Conservation (phyloP, 2,113 vertebrate genomes). For the Pseudois nayaur region DNA sequence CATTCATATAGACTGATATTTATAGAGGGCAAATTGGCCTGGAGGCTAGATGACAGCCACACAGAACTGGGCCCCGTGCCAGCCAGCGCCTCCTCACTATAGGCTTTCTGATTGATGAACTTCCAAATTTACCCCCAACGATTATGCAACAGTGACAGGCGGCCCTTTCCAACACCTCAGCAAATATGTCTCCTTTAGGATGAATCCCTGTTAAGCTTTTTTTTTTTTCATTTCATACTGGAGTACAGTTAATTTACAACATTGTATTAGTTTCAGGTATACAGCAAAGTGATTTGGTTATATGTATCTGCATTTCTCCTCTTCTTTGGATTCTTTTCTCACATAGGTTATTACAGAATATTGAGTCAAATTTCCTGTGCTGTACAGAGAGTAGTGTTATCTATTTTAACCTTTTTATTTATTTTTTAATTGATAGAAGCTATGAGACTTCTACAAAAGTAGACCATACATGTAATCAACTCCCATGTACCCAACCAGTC, state of each 20-base stretch:
- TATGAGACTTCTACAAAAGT: background rate
- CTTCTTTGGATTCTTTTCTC: background rate
- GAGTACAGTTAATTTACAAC: background rate
- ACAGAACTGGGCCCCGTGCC: conserved; percentile 56
- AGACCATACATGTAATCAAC: background rate
- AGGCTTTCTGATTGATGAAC: conserved; percentile 45
- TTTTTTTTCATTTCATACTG: background rate
- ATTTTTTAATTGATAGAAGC: background rate
- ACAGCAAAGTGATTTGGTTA: background rate
- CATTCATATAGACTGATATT: conserved; percentile 66
- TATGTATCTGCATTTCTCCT: background rate
- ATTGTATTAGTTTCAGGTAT: background rate
- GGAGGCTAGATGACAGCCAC: conserved; percentile 51
- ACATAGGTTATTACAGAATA: background rate
- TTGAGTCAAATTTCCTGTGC: background rate
- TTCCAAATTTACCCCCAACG: conserved; percentile 60
- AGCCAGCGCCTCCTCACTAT: conserved; percentile 14
- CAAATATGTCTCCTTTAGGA: background rate
- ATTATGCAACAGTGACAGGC: conserved; percentile 33
- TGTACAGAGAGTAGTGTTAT: background rate
- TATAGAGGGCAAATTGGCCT: conserved; percentile 64
- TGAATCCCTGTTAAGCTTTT: background rate
- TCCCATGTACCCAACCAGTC: background rate
- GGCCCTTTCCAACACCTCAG: background rate
- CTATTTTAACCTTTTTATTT: background rate